phyloP scores from a whole-genome alignment of 2,113 vertebrate species.

The Echinops telfairi region DNA sequence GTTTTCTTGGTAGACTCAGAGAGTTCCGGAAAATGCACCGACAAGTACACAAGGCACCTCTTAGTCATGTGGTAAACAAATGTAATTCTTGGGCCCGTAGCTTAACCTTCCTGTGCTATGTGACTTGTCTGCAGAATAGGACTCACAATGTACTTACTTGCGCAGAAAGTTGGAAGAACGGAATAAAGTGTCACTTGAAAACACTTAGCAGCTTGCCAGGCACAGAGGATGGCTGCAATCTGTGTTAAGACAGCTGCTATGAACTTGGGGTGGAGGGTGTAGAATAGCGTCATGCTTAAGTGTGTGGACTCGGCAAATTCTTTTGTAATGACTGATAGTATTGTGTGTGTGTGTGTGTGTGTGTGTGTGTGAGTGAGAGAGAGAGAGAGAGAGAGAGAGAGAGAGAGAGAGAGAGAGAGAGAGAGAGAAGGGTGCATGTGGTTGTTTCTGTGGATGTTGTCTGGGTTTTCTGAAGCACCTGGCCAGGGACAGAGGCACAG shows the following conservation, averaged over 20 bases:
- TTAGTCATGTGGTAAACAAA: slow-evolving; percentile 49
- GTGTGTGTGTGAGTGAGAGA: neutral
- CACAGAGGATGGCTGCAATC: neutral
- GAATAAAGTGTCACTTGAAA: slow-evolving; percentile 32
- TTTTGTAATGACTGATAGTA: neutral
- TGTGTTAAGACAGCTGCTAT: neutral
- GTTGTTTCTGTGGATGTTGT: neutral
- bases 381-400: neutral
- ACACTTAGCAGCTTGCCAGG: neutral
- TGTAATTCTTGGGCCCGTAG: neutral
- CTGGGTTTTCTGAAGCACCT: slow-evolving; percentile 32
- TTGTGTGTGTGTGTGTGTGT: neutral
- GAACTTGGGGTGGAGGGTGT: neutral
- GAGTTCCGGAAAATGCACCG: slow-evolving; percentile 42
- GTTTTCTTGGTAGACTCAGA: slow-evolving; percentile 42
- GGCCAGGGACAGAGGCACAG: slow-evolving; percentile 27
- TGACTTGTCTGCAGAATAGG: slow-evolving; percentile 21
- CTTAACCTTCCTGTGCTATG: neutral
- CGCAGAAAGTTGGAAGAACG: slow-evolving; percentile 42
- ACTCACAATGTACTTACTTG: slow-evolving; percentile 30
- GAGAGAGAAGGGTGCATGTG: neutral
- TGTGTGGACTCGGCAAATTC: slow-evolving; percentile 15
- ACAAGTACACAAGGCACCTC: slow-evolving; percentile 18
- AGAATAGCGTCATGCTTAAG: neutral
- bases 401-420: too few relatives aligned